Evolutionary conservation across 2,113 vertebrate species (phyloP).

Genomic region (Hucho hucho): DNA sequence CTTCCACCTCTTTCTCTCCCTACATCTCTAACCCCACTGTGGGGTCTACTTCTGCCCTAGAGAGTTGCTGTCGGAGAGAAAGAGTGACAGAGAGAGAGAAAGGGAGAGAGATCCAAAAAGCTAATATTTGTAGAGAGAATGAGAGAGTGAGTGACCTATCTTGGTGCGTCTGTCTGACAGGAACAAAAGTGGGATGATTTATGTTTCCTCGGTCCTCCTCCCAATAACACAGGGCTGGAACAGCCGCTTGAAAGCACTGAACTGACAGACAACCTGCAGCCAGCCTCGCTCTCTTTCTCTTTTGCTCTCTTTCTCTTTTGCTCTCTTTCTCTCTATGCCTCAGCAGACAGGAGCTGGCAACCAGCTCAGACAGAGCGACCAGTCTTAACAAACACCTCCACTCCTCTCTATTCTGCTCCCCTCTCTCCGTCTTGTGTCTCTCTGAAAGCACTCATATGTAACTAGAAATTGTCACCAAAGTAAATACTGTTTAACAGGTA

Average conservation of each 20-base stretch:
- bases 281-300: slow-evolving; percentile 7
- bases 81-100: not conserved
- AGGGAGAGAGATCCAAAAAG: not conserved
- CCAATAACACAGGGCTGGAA: slow-evolving; percentile 4
- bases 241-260: slow-evolving; percentile 14
- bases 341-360: not conserved
- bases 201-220: slow-evolving; percentile 40
- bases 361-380: too few species aligned
- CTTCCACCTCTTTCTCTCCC: not conserved
- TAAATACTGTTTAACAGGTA: too few species aligned
- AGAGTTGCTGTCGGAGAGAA: not conserved
- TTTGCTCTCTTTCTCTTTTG: slow-evolving; percentile 10
- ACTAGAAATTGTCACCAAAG: too few species aligned
- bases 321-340: slow-evolving; percentile 1
- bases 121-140: not conserved
- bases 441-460: too few species aligned
- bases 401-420: not conserved
- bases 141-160: slow-evolving; percentile 35
- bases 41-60: slow-evolving; percentile 1
- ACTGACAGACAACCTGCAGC: slow-evolving; percentile 23
- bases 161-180: slow-evolving; percentile 45
- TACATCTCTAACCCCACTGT: not conserved
- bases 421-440: not conserved
- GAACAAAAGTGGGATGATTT: slow-evolving; percentile 53
- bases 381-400: not conserved